Percentiles rank a stretch among this genome's conserved stretches.
phyloP scores from a whole-genome alignment of 1,140 invertebrate genomes.

The Eriocheir sinensis region DNA sequence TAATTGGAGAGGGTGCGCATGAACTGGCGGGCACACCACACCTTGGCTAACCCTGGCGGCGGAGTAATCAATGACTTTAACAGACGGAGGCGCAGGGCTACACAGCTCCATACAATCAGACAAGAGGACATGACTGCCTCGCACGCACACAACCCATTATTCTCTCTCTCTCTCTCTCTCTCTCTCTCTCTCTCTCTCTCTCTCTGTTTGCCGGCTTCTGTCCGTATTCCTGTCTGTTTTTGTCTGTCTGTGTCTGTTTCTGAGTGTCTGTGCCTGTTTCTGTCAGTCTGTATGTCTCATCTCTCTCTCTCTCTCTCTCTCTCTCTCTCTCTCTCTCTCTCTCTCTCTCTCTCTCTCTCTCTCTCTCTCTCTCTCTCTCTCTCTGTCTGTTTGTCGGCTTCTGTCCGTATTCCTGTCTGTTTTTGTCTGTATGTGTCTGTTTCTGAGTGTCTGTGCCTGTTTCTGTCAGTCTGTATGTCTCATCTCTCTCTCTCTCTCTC shows the following conservation, averaged over 20 bases:
- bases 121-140: not conserved
- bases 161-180: constrained; percentile 14
- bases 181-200: constrained; percentile 61
- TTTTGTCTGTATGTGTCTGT: not conserved
- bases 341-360: constrained; percentile 34
- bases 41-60: not conserved
- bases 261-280: not conserved
- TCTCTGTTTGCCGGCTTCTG: constrained; percentile 43
- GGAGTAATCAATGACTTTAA: no score
- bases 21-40: not conserved
- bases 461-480: no score
- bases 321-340: not conserved
- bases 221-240: constrained; percentile 53
- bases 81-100: not conserved
- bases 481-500: no score
- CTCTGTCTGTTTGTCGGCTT: not conserved
- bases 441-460: not conserved
- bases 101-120: not conserved
- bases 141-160: not conserved
- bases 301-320: constrained; percentile 24
- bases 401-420: not conserved
- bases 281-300: not conserved
- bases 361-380: constrained; percentile 28
- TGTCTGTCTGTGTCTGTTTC: constrained; percentile 37
- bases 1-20: not conserved